These are phyloP conservation scores for Brachirus orientalis DNA, from an alignment of 2,113 vertebrate species.

Conservation along the genomic window DNA sequence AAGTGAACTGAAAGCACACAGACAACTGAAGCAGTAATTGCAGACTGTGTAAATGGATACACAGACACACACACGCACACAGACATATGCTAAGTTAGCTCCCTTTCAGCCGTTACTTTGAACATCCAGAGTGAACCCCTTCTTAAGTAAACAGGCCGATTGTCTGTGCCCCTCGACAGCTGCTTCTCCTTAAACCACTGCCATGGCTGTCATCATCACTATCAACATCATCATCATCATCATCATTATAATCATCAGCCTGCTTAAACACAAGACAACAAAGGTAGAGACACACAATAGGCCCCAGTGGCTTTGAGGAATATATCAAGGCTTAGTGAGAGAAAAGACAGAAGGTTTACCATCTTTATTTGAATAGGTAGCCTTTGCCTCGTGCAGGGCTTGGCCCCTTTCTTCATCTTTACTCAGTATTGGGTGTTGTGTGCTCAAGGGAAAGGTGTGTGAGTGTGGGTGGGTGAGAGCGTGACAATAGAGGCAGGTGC, in stretches of 20 bases:
- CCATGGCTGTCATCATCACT: constrained; percentile 55
- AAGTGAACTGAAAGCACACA: constrained; percentile 10
- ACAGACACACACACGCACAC: constrained; percentile 22
- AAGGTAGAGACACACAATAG: constrained; percentile 73
- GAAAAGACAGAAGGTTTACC: constrained; percentile 67
- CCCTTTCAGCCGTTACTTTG: constrained; percentile 67
- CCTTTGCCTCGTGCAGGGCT: constrained; percentile 63
- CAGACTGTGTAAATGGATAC: constrained; percentile 28
- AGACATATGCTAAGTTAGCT: constrained; percentile 14
- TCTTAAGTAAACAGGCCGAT: constrained; percentile 76
- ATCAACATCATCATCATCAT: constrained; percentile 59
- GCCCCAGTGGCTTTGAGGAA: constrained; percentile 70
- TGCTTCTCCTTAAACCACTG: constrained; percentile 77
- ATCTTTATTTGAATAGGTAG: constrained; percentile 71
- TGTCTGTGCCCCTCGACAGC: constrained; percentile 73
- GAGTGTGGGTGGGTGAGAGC: constrained; percentile 64
- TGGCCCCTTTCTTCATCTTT: constrained; percentile 78
- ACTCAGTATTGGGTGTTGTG: constrained; percentile 80
- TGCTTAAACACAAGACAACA: constrained; percentile 76
- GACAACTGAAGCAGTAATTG: constrained; percentile 26
- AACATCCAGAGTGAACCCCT: constrained; percentile 67
- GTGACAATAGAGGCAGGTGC: constrained; percentile 76
- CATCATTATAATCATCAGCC: constrained; percentile 65
- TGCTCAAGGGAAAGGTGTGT: constrained; percentile 78
- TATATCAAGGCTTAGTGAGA: constrained; percentile 74